Evolutionary conservation across 2,888 invertebrate genomes (phyloP).

Genomic region (Eupithecia pulchellata): DNA sequence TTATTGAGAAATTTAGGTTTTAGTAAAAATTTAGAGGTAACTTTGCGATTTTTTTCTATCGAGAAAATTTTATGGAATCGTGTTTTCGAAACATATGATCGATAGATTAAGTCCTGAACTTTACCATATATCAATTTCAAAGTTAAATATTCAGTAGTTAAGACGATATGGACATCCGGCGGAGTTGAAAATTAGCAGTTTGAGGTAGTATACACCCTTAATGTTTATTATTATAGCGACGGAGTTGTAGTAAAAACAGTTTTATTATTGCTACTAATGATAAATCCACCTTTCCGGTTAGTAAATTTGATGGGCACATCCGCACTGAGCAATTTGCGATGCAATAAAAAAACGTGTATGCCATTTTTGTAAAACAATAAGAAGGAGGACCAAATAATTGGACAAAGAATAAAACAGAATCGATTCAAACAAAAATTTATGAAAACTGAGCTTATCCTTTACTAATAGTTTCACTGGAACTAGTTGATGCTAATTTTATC

Average conservation of each 20-base stretch:
- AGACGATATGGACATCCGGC: no score
- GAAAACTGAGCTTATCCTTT: background rate
- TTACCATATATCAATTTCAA: no score
- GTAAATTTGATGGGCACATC: constrained; percentile 51
- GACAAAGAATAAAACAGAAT: background rate
- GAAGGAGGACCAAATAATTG: background rate
- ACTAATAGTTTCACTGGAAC: background rate
- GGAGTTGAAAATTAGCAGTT: no score
- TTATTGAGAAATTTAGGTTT: no score
- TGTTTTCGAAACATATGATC: no score
- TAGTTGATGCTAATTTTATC: background rate
- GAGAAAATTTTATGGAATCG: no score
- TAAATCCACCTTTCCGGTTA: constrained; percentile 60
- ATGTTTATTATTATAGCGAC: constrained; percentile 61
- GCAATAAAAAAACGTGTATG: constrained; percentile 29
- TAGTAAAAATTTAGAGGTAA: no score
- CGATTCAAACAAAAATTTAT: background rate
- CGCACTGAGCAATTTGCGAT: constrained; percentile 52
- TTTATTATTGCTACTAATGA: constrained; percentile 59
- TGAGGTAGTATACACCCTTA: no score
- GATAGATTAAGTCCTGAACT: no score
- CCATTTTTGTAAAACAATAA: background rate
- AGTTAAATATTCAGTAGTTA: no score
- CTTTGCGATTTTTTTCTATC: no score
- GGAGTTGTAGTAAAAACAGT: constrained; percentile 57